Evolutionary conservation across 2,797 vertebrate species (phyloP).

Genomic region (Sebastes iracundus): DNA sequence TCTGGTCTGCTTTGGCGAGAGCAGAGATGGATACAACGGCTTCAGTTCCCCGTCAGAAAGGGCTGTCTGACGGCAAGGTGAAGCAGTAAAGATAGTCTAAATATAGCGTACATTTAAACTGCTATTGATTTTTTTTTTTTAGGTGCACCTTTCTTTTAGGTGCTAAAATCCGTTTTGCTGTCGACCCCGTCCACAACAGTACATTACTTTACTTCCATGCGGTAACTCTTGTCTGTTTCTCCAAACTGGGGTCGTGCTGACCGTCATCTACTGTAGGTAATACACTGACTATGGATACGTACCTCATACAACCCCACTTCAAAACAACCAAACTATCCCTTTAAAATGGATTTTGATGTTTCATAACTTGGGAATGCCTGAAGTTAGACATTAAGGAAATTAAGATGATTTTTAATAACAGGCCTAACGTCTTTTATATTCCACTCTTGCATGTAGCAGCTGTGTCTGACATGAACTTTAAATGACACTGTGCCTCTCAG

Average conservation of each 20-base stretch:
- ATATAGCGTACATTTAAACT: no score
- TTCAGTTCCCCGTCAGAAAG: no score
- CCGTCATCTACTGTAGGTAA: no score
- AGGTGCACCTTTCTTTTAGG: no score
- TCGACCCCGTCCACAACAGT: fast-evolving
- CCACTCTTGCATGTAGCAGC: neutral
- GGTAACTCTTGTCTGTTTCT: fast-evolving
- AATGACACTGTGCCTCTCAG: constrained; percentile 69
- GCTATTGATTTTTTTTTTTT: no score
- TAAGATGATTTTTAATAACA: neutral
- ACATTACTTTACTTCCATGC: no score
- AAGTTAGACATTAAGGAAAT: neutral
- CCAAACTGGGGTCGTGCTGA: fast-evolving
- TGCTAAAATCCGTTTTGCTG: no score
- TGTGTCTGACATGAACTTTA: neutral
- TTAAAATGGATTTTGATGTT: neutral
- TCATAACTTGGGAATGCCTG: neutral
- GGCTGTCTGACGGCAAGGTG: no score
- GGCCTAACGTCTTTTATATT: neutral
- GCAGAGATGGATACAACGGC: no score
- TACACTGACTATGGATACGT: fast-evolving
- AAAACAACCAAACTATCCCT: no score
- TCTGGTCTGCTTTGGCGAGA: no score
- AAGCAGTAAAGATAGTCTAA: fast-evolving
- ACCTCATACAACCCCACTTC: no score